Conservation (phyloP, 2,797 vertebrate genomes). For the Yasuhikotakia modesta region DNA sequence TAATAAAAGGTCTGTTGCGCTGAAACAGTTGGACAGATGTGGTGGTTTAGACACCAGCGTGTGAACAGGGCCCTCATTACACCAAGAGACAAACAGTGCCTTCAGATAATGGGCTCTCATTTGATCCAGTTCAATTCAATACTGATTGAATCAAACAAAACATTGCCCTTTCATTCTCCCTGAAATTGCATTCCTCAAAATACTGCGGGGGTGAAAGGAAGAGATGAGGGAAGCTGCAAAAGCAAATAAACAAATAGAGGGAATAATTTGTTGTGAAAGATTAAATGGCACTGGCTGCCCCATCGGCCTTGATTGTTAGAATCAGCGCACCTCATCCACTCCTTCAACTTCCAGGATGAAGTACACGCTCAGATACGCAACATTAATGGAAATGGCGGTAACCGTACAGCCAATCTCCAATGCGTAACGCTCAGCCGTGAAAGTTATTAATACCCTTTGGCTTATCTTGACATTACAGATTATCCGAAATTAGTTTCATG, state of each 20-base stretch:
- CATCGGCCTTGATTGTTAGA: conserved; percentile 46
- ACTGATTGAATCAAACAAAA: conserved; percentile 71
- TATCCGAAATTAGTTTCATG: conserved; percentile 4
- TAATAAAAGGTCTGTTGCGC: conserved; percentile 43
- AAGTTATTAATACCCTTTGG: conserved; percentile 31
- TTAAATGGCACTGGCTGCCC: conserved; percentile 58
- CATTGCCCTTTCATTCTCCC: conserved; percentile 65
- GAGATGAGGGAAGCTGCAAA: conserved; percentile 26
- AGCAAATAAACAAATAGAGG: conserved; percentile 69
- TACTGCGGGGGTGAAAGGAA: conserved; percentile 54
- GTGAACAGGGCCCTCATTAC: conserved; percentile 67
- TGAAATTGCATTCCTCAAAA: conserved; percentile 58
- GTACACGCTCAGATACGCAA: neutral
- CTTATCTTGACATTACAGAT: conserved; percentile 34
- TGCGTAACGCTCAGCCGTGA: conserved; percentile 6
- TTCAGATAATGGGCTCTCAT: conserved; percentile 67
- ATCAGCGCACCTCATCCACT: conserved; percentile 54
- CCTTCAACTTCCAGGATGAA: conserved; percentile 34
- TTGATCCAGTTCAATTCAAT: conserved; percentile 63
- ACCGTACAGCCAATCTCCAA: conserved; percentile 19
- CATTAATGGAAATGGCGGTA: conserved; percentile 22
- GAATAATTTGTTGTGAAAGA: conserved; percentile 66
- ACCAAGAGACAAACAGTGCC: conserved; percentile 61
- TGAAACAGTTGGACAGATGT: conserved; percentile 51
- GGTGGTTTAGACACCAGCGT: conserved; percentile 44